phyloP scores from a whole-genome alignment of 2,888 invertebrate species.

The Shargacucullia verbasci region DNA sequence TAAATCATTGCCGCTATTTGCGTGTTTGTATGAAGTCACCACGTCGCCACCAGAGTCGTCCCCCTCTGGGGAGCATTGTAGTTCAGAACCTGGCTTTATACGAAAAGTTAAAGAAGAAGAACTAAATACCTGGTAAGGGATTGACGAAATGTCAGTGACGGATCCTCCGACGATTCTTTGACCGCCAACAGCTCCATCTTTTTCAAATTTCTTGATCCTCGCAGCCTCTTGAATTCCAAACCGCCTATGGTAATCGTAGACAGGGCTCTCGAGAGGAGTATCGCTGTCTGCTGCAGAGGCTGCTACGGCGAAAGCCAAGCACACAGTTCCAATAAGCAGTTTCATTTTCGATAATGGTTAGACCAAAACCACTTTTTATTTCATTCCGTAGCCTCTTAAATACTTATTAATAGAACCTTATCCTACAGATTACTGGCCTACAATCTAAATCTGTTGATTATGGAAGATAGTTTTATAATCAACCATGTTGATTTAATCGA shows the following conservation, averaged over 20 bases:
- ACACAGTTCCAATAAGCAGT: slow-evolving; percentile 47
- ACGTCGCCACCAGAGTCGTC: too few species aligned
- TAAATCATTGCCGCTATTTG: too few species aligned
- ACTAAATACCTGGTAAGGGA: slow-evolving; percentile 71
- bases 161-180: slow-evolving; percentile 71
- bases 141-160: slow-evolving; percentile 58
- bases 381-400: slow-evolving; percentile 17
- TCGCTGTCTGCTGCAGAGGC: slow-evolving; percentile 51
- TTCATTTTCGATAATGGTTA: slow-evolving; percentile 52
- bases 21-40: too few species aligned
- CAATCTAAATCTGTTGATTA: slow-evolving; percentile 33
- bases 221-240: slow-evolving; percentile 69
- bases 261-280: slow-evolving; percentile 49
- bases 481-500: slow-evolving; percentile 3
- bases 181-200: slow-evolving; percentile 37
- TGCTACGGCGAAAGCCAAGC: slow-evolving; percentile 59
- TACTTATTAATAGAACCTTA: slow-evolving; percentile 32
- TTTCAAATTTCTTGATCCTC: slow-evolving; percentile 62
- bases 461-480: too few species aligned
- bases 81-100: too few species aligned
- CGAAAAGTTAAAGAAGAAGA: too few species aligned
- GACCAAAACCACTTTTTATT: slow-evolving; percentile 2
- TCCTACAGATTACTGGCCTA: slow-evolving; percentile 9
- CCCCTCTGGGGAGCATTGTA: too few species aligned
- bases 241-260: slow-evolving; percentile 66